A percentile compares a stretch with the other conserved stretches of the same genome.
Conservation (phyloP, 2,888 invertebrate genomes). For the Stratiomys singularior region DNA sequence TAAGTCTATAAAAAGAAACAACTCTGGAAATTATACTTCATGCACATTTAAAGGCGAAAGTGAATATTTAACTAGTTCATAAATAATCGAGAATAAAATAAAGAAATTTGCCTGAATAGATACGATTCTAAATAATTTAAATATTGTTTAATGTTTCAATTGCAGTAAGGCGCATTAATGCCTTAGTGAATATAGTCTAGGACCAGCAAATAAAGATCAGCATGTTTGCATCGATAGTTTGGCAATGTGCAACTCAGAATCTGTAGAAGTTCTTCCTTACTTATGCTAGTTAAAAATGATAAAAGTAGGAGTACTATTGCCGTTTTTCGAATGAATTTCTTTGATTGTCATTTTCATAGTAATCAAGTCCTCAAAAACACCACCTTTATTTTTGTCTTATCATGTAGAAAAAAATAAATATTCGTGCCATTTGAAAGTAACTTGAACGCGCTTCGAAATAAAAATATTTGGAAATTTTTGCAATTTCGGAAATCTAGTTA, state of each 20-base stretch:
- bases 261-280: neutral
- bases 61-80: conserved; percentile 4
- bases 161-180: neutral
- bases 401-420: neutral
- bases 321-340: too few species aligned
- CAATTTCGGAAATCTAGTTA: conserved; percentile 8
- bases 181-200: too few species aligned
- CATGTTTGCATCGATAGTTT: neutral
- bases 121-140: conserved; percentile 24
- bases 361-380: too few species aligned
- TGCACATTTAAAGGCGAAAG: conserved; percentile 32
- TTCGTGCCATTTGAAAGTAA: neutral
- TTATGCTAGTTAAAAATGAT: neutral
- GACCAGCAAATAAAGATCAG: too few species aligned
- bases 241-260: neutral
- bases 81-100: neutral
- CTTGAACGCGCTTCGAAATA: neutral
- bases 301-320: too few species aligned
- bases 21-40: conserved; percentile 13
- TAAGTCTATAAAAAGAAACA: conserved; percentile 9
- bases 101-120: conserved; percentile 33
- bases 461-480: neutral
- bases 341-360: too few species aligned
- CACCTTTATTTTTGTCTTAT: too few species aligned
- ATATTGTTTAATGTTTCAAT: neutral